Evolutionary conservation across 2,797 vertebrate species (phyloP), one percentile per base, ranked within the genome.

Genomic region (Columba guinea): DNA sequence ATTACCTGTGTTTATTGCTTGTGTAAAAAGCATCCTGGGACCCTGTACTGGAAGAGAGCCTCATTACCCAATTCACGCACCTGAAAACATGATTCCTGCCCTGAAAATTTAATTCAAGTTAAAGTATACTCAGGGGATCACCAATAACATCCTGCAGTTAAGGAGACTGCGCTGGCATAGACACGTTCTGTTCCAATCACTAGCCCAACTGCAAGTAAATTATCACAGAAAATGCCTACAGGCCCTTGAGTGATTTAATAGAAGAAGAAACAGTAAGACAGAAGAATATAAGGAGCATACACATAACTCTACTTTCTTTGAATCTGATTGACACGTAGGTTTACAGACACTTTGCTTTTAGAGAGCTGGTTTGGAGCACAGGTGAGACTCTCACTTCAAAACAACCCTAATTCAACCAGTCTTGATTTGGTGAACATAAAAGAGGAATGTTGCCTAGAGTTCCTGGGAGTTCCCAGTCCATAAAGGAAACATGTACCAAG

Each of bases 111-210:
- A 73, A 56, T 51, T 58, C 26, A 32, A 27, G 20, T 41, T 79
- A 19, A 56, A 83, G 18, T 51, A 26, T 26, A 46, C 20, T 59
- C 73, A 82, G 58, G 78, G 28, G 9, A 58, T 62, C 39, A 52
- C 52, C 46, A 52, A 7, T 35, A 85, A 41, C 17, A 48, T 75
- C 35, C 34, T 65, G 5, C 58, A 53, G 41, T 22, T 68, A 62
- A 71, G 30, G 37, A 81, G 22, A 34, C 8, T 28, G 26, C 4
- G 3, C 12, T 52, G 82, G 49, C 41, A 46, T 4, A 39, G 23
- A 22, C 0, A 0, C 48, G 13, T 27, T 91, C 41, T 0, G 0
- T 34, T 86, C 41, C 27, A 30, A 46, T 44, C 24, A 4, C n/a
- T 44, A 51, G 58, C 49, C 14, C 32, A 75, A 28, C 21, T 15